Conservation (phyloP, 1,140 invertebrate genomes). For the Drosophila aff. region DNA sequence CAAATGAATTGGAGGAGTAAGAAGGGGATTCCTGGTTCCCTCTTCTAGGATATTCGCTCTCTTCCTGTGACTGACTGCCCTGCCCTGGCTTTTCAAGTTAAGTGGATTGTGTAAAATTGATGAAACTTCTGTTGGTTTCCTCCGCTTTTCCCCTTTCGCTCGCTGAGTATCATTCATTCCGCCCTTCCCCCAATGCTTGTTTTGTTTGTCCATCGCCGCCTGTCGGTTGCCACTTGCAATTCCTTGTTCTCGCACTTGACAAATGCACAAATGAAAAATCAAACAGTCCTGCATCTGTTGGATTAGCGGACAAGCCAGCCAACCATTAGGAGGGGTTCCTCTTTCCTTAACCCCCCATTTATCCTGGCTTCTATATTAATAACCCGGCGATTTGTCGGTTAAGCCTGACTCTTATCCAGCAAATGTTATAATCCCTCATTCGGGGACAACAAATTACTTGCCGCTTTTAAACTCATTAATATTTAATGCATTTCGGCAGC, state of each 20-base stretch:
- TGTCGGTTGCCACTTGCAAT: constrained; percentile 64
- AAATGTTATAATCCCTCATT: constrained; percentile 43
- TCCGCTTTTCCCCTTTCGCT: constrained; percentile 1
- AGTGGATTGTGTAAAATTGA: constrained; percentile 71
- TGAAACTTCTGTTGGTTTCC: constrained; percentile 48
- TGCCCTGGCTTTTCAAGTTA: constrained; percentile 49
- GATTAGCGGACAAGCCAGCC: constrained; percentile 31
- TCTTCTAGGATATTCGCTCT: not conserved
- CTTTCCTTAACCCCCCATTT: too few relatives aligned
- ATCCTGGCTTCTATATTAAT: constrained; percentile 35
- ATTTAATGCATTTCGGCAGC: constrained; percentile 68
- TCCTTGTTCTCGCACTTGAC: constrained; percentile 56
- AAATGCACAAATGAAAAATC: constrained; percentile 73
- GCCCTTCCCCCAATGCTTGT: constrained; percentile 18
- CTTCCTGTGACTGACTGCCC: constrained; percentile 22
- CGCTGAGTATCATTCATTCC: not conserved
- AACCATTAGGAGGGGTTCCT: not conserved
- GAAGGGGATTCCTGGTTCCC: not conserved
- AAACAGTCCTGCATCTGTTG: constrained; percentile 45
- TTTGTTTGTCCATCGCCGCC: constrained; percentile 36
- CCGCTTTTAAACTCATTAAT: constrained; percentile 73
- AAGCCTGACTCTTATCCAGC: constrained; percentile 10
- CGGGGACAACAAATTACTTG: constrained; percentile 56
- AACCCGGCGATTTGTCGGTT: constrained; percentile 59
- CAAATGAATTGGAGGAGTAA: constrained; percentile 23